phyloP scores from a whole-genome alignment of 2,888 invertebrate species.

The Cephus spinipes region DNA sequence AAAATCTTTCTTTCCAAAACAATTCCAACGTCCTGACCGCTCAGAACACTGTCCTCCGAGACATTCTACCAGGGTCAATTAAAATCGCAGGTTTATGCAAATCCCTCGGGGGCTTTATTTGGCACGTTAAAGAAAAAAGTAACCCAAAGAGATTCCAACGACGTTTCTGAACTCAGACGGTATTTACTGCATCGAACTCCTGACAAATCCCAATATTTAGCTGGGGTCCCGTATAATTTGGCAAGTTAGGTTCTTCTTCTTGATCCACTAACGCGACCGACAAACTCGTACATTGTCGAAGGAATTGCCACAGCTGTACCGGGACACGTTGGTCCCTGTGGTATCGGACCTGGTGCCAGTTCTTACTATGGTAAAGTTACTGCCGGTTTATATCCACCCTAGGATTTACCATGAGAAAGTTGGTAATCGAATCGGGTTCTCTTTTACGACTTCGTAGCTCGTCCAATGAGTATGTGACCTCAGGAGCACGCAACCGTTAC shows the following conservation, averaged over 20 bases:
- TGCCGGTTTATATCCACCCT: too few relatives aligned
- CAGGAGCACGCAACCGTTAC: conserved; percentile 35
- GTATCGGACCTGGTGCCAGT: too few relatives aligned
- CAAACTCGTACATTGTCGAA: too few relatives aligned
- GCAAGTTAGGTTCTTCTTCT: not conserved
- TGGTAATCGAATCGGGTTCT: too few relatives aligned
- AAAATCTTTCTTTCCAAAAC: conserved; percentile 15
- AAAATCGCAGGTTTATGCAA: conserved; percentile 47
- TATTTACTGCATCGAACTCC: too few relatives aligned
- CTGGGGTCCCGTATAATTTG: not conserved
- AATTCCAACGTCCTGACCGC: conserved; percentile 10
- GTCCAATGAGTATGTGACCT: too few relatives aligned
- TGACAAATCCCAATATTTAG: conserved; percentile 3
- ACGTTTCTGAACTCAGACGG: too few relatives aligned
- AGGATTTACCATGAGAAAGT: too few relatives aligned
- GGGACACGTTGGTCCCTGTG: too few relatives aligned
- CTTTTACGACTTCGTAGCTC: too few relatives aligned
- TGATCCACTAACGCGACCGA: not conserved
- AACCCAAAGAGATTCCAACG: conserved; percentile 25
- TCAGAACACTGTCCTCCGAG: conserved; percentile 20
- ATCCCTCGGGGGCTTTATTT: conserved; percentile 34
- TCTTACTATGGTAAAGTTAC: too few relatives aligned
- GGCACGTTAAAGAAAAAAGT: conserved; percentile 16
- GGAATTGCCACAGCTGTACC: too few relatives aligned
- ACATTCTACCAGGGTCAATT: conserved; percentile 28